Evolutionary conservation across 2,888 invertebrate species (phyloP), one percentile per base, ranked within the genome.

Genomic region (Danaus chrysippus): DNA sequence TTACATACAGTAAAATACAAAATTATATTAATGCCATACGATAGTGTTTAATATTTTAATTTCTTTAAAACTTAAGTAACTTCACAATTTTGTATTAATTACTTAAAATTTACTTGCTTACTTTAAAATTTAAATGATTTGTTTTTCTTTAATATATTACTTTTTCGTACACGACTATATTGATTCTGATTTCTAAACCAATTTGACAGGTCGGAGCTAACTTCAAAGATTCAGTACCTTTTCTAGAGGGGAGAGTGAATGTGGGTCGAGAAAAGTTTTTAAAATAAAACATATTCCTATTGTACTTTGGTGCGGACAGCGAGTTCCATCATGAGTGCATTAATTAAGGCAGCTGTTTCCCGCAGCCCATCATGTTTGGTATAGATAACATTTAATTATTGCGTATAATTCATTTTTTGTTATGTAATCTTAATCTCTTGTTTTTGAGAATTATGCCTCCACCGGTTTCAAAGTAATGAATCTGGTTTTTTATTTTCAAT

Each of bases 291-390:
- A 60, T 66, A 70, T 73, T 70, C 75, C 17, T 49, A 75, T 78
- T 84, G 88, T 87, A 75, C 86, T 87, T 83, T 68, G 87, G 91
- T 91, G 91, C 90, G 90, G 84, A 87, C 78, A 90, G 87, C 83
- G 89, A 89, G 90, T 91, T 89, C 88, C 90, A 91, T 90, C 90
- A 91, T 91, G 91, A 91, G 91, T 86, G 85, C 86, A 83, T 73
- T 91, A 78, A 83, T 91, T 79, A 91, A 88, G 76, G 84, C 84
- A 66, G 79, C 87, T 56, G 70, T 86, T 67, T 82, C 84, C 59
- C 86, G 87, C 73, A 90, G 83, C 77, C 89, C 87, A 70, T 84
- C 83, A 64, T 78, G 86, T 58, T 77, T 90, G 84, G 91, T 90
- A 71, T 78, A 84, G 80, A 69, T 54, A 55, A 59, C 17, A 10